Evolutionary conservation across 2,797 vertebrate species (phyloP).

Genomic region (Myripristis jacobus): DNA sequence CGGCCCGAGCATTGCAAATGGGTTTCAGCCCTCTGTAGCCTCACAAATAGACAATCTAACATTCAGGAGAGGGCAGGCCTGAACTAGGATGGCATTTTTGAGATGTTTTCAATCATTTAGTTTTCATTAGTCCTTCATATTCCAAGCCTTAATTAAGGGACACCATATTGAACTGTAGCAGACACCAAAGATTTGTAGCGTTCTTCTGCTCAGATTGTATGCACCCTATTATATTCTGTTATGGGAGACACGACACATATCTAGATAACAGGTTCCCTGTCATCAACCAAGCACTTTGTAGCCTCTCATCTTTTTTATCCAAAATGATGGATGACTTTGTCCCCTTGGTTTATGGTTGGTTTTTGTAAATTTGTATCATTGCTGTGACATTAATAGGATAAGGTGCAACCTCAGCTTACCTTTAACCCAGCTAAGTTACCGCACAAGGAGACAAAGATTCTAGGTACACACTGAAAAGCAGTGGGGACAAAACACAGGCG

Average conservation of each 20-base stretch:
- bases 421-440: constrained; percentile 7
- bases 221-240: constrained; percentile 17
- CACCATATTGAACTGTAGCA: constrained; percentile 27
- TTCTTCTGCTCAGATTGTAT: constrained; percentile 15
- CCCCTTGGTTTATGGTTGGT: constrained; percentile 43
- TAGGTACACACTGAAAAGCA: constrained; percentile 13
- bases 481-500: background rate
- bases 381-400: constrained; percentile 69
- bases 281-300: constrained; percentile 53
- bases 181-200: constrained; percentile 59
- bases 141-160: constrained; percentile 21
- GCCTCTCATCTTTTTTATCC: constrained; percentile 40
- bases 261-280: constrained; percentile 31
- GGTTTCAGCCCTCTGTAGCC: constrained; percentile 37
- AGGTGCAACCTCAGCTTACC: constrained; percentile 32
- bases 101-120: constrained; percentile 53
- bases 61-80: constrained; percentile 40
- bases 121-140: constrained; percentile 43
- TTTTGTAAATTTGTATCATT: constrained; percentile 35
- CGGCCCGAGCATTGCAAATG: constrained; percentile 49
- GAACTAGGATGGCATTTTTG: constrained; percentile 11
- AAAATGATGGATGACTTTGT: constrained; percentile 34
- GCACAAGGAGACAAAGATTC: constrained; percentile 2
- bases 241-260: constrained; percentile 23
- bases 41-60: constrained; percentile 60